Conservation (phyloP, 2,797 vertebrate genomes). For the Cuculus canorus region DNA sequence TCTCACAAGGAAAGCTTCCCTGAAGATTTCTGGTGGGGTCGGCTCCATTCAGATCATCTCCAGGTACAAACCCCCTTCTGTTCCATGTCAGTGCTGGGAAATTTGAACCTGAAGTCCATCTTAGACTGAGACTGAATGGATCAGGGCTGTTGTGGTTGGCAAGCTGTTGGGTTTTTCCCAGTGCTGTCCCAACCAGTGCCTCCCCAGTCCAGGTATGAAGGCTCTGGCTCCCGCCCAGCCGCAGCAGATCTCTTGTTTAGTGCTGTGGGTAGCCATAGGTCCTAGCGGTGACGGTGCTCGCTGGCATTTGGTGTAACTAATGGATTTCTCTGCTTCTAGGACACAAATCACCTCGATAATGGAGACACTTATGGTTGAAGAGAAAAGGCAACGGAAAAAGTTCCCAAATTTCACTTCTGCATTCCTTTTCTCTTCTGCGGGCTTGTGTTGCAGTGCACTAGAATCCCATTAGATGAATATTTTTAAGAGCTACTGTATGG, state of each 20-base stretch:
- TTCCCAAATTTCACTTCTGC: not conserved
- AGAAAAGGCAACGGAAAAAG: not conserved
- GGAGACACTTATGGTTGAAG: not conserved
- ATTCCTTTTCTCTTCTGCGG: not conserved
- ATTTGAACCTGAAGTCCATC: not conserved
- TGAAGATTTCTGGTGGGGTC: not conserved
- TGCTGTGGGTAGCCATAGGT: not conserved
- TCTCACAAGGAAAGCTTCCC: not conserved
- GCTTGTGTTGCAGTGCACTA: not conserved
- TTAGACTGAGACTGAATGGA: not conserved
- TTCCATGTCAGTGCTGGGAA: not conserved
- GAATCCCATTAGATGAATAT: not conserved
- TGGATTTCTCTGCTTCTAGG: not conserved
- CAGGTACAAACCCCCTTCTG: not conserved
- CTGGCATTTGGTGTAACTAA: not conserved
- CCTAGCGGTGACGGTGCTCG: not conserved
- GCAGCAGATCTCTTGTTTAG: not conserved
- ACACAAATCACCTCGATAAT: not conserved
- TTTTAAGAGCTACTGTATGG: slow-evolving; percentile 17
- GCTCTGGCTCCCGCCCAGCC: not conserved
- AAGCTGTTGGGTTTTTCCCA: not conserved
- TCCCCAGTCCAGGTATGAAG: not conserved
- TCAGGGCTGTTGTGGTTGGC: not conserved
- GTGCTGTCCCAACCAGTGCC: not conserved
- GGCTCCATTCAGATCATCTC: not conserved